Evolutionary conservation across 2,888 invertebrate species (phyloP).

Genomic region (Xylota sylvarum): DNA sequence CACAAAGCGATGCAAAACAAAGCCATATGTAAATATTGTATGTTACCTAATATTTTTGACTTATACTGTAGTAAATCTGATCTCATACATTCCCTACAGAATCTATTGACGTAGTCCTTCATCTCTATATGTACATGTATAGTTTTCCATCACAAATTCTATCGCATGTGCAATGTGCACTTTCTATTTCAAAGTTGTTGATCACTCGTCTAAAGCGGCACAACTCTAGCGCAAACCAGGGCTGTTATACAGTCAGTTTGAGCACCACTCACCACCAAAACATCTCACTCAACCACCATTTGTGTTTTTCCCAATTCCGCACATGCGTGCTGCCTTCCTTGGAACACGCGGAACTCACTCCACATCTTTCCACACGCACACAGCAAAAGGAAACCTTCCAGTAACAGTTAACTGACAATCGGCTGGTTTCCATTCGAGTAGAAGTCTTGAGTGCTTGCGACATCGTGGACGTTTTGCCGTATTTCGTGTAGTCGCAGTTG

Average conservation of each 20-base stretch:
- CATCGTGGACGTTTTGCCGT: constrained; percentile 54
- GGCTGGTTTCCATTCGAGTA: constrained; percentile 73
- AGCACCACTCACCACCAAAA: constrained; percentile 14
- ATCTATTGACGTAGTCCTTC: too few relatives aligned
- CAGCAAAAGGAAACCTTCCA: constrained; percentile 38
- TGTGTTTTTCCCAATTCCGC: constrained; percentile 44
- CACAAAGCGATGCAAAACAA: too few relatives aligned
- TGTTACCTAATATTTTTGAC: too few relatives aligned
- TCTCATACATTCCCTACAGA: too few relatives aligned
- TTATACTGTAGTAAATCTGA: too few relatives aligned
- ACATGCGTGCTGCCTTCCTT: constrained; percentile 47
- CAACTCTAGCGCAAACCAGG: constrained; percentile 45
- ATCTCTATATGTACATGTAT: too few relatives aligned
- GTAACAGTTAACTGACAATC: constrained; percentile 48
- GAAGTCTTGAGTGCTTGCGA: constrained; percentile 75
- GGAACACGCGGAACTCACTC: constrained; percentile 39
- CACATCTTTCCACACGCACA: constrained; percentile 21
- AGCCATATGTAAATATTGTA: too few relatives aligned
- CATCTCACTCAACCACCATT: constrained; percentile 65
- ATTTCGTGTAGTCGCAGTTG: constrained; percentile 49
- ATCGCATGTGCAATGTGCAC: too few relatives aligned
- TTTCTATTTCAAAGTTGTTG: not conserved
- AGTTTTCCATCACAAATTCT: too few relatives aligned
- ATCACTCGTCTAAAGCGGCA: not conserved
- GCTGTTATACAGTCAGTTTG: constrained; percentile 2